Evolutionary conservation across 2,888 invertebrate species (phyloP).

Genomic region (Conops quadrifasciatus): DNA sequence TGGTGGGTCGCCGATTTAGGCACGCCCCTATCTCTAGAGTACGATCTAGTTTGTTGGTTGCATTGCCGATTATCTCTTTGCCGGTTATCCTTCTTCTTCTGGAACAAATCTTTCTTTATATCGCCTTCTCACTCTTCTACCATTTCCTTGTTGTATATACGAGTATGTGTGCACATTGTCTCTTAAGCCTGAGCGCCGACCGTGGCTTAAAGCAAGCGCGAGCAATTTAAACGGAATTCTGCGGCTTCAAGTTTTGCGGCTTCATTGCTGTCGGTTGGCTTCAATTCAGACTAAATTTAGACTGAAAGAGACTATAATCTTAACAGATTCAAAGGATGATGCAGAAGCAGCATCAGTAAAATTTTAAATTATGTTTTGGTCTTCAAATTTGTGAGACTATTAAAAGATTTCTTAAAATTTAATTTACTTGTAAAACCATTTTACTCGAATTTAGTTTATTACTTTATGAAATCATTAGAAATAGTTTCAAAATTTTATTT

Average conservation of each 20-base stretch:
- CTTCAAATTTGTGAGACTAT: not conserved
- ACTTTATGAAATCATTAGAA: no score
- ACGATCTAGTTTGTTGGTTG: conserved; percentile 57
- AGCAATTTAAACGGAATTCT: conserved; percentile 10
- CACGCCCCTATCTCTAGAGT: conserved; percentile 63
- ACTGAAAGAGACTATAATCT: not conserved
- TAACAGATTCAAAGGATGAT: not conserved
- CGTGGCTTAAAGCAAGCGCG: no score
- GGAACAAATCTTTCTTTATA: not conserved
- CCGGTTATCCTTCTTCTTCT: not conserved
- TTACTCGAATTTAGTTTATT: no score
- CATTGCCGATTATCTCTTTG: no score
- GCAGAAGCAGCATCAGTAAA: not conserved
- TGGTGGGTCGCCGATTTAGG: conserved; percentile 44
- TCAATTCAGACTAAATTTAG: not conserved
- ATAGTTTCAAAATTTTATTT: no score
- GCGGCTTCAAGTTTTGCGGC: not conserved
- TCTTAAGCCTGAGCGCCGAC: not conserved
- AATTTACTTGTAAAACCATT: not conserved
- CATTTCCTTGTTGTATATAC: not conserved
- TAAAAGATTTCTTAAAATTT: not conserved
- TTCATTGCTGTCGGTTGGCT: not conserved
- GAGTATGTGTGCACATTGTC: not conserved
- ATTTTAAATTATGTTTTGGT: not conserved
- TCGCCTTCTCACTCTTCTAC: not conserved